Evolutionary conservation across 2,888 invertebrate genomes (phyloP).

Genomic region (Coleophora flavipennella): DNA sequence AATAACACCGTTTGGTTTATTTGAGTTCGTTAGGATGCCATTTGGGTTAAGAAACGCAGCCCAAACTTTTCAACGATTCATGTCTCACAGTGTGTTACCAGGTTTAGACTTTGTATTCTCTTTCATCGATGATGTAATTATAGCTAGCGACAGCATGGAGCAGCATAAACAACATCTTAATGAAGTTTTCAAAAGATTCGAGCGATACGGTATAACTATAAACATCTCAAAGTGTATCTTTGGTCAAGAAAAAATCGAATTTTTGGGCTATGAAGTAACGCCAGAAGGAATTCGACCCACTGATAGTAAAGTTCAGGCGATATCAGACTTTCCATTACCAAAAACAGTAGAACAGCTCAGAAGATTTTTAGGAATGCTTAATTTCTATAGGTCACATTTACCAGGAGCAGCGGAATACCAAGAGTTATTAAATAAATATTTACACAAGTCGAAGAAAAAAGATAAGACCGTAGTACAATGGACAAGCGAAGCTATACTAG

Average conservation of each 20-base stretch:
- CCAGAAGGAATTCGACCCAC: constrained; percentile 8
- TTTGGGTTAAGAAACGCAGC: constrained; percentile 30
- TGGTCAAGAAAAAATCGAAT: constrained; percentile 7
- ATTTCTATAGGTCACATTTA: constrained; percentile 10
- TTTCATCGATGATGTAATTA: constrained; percentile 28
- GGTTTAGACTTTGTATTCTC: constrained; percentile 18
- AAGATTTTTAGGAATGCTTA: constrained; percentile 10
- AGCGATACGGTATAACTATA: constrained; percentile 12
- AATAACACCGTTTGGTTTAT: constrained; percentile 28
- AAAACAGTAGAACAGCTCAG: constrained; percentile 7
- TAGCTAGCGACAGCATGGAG: constrained; percentile 13
- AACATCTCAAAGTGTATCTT: constrained; percentile 14
- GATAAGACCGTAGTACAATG: constrained; percentile 17
- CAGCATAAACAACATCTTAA: constrained; percentile 12
- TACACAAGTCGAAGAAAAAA: constrained; percentile 14
- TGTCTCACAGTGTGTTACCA: constrained; percentile 15
- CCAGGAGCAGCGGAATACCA: constrained; percentile 3
- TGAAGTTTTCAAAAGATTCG: constrained; percentile 10
- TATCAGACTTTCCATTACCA: constrained; percentile 9
- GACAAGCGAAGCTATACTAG: constrained; percentile 10
- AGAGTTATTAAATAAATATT: constrained; percentile 6
- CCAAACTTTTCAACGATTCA: constrained; percentile 27
- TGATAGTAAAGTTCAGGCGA: constrained; percentile 10
- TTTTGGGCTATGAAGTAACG: constrained; percentile 12
- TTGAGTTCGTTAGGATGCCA: constrained; percentile 25